Conservation (phyloP, 2,113 vertebrate species). For the Hucho hucho region DNA sequence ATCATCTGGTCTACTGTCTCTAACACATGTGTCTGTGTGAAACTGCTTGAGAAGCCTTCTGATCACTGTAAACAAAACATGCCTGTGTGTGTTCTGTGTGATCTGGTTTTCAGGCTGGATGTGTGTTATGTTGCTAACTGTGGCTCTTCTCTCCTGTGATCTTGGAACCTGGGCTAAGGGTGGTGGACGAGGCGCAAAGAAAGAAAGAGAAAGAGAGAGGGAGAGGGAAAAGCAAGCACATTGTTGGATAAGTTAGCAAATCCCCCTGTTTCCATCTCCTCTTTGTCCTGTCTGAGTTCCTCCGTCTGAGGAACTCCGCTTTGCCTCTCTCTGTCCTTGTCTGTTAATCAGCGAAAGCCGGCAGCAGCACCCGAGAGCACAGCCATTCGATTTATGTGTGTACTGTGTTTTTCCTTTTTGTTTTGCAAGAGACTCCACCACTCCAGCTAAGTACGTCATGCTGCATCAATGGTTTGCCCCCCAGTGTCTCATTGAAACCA, state of each 20-base stretch:
- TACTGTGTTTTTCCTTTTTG: conserved; percentile 59
- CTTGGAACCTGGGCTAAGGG: conserved; percentile 49
- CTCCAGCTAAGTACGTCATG: conserved; percentile 63
- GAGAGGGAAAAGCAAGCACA: neutral
- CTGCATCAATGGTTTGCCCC: conserved; percentile 46
- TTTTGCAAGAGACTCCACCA: conserved; percentile 65
- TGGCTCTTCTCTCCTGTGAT: conserved; percentile 33
- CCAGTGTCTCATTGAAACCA: conserved; percentile 45
- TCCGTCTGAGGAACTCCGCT: conserved; percentile 16
- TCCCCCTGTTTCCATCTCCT: conserved; percentile 11
- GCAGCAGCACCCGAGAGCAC: conserved; percentile 47
- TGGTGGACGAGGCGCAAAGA: conserved; percentile 44
- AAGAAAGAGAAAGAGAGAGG: neutral
- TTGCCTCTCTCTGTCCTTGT: conserved; percentile 36
- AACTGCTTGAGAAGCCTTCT: conserved; percentile 21
- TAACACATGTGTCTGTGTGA: conserved; percentile 43
- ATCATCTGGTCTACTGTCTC: conserved; percentile 2
- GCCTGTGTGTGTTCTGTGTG: neutral
- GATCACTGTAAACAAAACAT: conserved; percentile 1
- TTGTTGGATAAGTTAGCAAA: conserved; percentile 32
- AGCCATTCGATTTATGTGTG: conserved; percentile 60
- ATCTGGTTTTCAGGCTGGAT: no score
- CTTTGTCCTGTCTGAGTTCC: conserved; percentile 21
- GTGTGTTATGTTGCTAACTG: conserved; percentile 24
- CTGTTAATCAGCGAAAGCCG: conserved; percentile 55